Evolutionary conservation across 2,888 invertebrate species (phyloP), one percentile per base, ranked within the genome.

Genomic region (Venustoraphidia nigricollis): DNA sequence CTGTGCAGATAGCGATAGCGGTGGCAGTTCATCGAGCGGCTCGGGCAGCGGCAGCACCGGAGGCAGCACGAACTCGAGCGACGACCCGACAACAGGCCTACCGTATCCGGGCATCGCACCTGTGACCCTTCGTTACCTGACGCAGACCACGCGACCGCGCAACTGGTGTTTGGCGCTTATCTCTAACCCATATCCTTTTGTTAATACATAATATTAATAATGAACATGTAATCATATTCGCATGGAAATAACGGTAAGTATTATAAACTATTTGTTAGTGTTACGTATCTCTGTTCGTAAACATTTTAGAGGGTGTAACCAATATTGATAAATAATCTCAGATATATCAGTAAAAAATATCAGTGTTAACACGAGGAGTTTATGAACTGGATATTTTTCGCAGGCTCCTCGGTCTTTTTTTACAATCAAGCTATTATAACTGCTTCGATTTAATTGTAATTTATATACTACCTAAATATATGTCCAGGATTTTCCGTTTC

Each of bases 161-260:
- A 90, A 85, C 70, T 90, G 90, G 90, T 96, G 96, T 71, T 79
- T 98, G 62, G 83, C 81, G 64, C 86, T 95, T 72, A 95, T 97
- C 72, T 95, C 94, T 54, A 95, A 94, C 82, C 95, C 95, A 94
- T 96, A 96, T 95, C 95, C 95, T 95, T 94, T 93, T 80, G 56
- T 47, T 43, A 17, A 13, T 38, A 14, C 13, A 45, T 36, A 37
- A 11, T 27, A 27, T 17, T n/a, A n/a, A 42, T 27, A 11, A 14
- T 27, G 9, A 27, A 34, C n/a, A 42, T 42, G n/a, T 34, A 42
- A 10, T 10, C 9, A 42, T n/a, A 34, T 34, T 10, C 34, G n/a
- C n/a, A 42, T 27, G 11, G 9, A 10, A 40, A 40, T 40, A 10
- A 40, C 3, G 27, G 27, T 27, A 27, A 6, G 27, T 27, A 27